phyloP scores from a whole-genome alignment of 2,113 vertebrate species.

The Ploceus nigricollis region DNA sequence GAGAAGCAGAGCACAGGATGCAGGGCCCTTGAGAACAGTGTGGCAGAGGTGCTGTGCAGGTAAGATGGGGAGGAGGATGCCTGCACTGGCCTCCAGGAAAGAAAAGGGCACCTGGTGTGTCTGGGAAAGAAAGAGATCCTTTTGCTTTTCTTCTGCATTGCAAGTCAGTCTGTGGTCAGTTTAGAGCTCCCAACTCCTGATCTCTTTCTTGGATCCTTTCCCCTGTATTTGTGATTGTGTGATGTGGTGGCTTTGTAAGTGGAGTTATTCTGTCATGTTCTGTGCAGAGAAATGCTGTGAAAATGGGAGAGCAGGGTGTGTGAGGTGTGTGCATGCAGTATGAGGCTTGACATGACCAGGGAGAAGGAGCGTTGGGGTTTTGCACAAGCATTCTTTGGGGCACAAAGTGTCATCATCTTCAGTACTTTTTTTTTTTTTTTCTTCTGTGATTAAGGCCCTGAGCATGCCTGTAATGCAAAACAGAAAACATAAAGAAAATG shows the following conservation, averaged over 20 bases:
- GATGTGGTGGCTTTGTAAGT: neutral
- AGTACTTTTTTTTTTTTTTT: neutral
- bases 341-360: neutral
- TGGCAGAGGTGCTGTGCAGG: neutral
- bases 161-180: neutral
- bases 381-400: neutral
- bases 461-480: constrained; percentile 4
- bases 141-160: neutral
- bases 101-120: neutral
- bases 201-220: neutral
- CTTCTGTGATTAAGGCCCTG: neutral
- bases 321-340: neutral
- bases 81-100: neutral
- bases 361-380: neutral
- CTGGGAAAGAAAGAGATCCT: neutral
- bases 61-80: neutral
- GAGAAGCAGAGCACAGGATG: neutral
- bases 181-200: neutral
- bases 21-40: neutral
- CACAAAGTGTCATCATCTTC: neutral
- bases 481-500: constrained; percentile 45
- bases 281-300: neutral
- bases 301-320: neutral
- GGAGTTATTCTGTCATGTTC: neutral
- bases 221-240: neutral